phyloP scores from a whole-genome alignment of 2,888 invertebrate species.

The Lomographa bimaculata region DNA sequence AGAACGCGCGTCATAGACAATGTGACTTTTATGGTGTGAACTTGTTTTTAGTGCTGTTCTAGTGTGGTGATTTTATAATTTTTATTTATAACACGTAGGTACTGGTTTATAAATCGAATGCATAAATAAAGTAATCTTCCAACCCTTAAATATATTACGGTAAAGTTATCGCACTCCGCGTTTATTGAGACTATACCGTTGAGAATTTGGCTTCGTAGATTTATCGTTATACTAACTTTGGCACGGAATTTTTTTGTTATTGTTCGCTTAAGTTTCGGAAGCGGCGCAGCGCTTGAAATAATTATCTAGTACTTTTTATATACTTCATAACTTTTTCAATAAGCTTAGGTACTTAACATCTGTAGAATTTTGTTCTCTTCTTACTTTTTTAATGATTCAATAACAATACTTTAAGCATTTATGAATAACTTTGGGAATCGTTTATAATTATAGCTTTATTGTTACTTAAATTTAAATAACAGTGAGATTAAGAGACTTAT shows the following conservation, averaged over 20 bases:
- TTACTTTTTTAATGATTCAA: no score
- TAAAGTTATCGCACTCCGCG: conserved; percentile 26
- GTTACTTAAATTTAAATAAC: no score
- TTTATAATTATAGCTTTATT: no score
- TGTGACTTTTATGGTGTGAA: conserved; percentile 12
- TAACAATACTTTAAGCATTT: no score
- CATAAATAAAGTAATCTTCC: conserved; percentile 29
- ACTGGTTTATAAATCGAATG: conserved; percentile 16
- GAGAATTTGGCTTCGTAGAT: conserved; percentile 15
- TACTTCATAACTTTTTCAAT: conserved; percentile 1
- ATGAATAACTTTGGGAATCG: no score
- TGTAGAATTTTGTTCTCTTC: no score
- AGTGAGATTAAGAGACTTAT: no score
- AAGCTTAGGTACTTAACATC: neutral
- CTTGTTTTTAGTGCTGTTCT: conserved; percentile 1
- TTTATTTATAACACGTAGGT: conserved; percentile 10
- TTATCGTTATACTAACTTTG: conserved; percentile 16
- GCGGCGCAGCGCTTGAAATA: neutral
- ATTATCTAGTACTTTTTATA: neutral
- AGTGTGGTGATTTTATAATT: conserved; percentile 15
- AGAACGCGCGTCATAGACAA: conserved; percentile 2
- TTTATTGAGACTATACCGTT: conserved; percentile 18
- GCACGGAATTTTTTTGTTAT: conserved; percentile 2
- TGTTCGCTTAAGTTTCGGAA: neutral
- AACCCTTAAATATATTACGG: conserved; percentile 27